A percentile compares a stretch with the other conserved stretches of the same genome.
These are phyloP conservation scores for Aphaenogaster ashmeadi DNA, from an alignment of 1,140 invertebrate genomes.

Conservation along the genomic window DNA sequence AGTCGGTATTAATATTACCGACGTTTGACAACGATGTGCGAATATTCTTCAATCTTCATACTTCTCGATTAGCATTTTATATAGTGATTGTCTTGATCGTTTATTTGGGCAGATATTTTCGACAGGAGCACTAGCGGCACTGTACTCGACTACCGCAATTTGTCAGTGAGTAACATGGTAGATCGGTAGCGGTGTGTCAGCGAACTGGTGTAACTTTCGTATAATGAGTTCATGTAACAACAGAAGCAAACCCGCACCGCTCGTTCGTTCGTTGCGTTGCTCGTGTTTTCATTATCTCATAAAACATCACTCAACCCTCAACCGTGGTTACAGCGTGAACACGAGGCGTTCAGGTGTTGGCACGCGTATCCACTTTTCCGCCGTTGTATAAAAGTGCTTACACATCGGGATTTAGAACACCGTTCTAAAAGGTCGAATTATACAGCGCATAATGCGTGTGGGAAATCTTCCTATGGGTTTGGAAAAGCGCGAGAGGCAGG, in stretches of 20 bases:
- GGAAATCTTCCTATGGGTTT: neutral
- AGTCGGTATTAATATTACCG: neutral
- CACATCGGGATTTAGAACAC: conserved; percentile 9
- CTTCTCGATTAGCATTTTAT: neutral
- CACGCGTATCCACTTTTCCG: conserved; percentile 53
- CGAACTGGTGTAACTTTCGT: conserved; percentile 33
- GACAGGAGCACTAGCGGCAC: neutral
- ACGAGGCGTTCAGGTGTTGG: conserved; percentile 48
- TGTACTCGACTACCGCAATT: conserved; percentile 12
- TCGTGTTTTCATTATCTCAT: conserved; percentile 65
- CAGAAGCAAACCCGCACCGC: neutral
- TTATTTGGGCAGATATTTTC: neutral
- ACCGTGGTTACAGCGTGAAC: conserved; percentile 57
- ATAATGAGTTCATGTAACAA: conserved; percentile 65
- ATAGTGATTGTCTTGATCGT: neutral
- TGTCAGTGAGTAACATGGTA: neutral
- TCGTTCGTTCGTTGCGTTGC: conserved; percentile 7
- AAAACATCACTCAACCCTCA: conserved; percentile 64
- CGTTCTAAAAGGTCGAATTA: conserved; percentile 36
- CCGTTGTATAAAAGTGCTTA: conserved; percentile 35
- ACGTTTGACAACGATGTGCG: neutral
- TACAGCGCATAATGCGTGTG: neutral
- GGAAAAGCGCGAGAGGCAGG: neutral
- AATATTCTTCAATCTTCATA: neutral
- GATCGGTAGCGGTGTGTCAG: neutral